Base-by-base conservation (phyloP, 2,797 vertebrate species). In the Lacerta bilineata region DNA sequence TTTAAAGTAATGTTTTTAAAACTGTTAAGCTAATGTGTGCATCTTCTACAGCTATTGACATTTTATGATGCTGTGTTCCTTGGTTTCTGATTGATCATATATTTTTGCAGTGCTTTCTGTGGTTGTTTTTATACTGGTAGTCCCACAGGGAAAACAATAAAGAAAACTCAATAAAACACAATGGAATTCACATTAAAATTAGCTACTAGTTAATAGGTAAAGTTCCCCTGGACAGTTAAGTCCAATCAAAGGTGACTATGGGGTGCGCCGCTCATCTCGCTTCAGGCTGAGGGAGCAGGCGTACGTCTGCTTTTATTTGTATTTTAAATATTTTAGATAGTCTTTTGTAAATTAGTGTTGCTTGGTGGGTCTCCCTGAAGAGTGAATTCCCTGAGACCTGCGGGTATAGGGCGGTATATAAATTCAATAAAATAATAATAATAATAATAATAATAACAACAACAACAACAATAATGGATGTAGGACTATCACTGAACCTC, bases 161-260 rank as follows among this genome's bases (percentile, higher is more conserved):
- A n/a, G 46, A 79, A 79, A 79, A n/a, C 77, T 50, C 43, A 17
- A 25, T 78, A 78, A 78, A 50, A 78, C 43, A 79, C 46, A 55
- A 36, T 36, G 33, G 36, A 39, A 39, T 74, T 8, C 33, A 3
- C 71, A 74, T 36, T 74, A 39, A 74, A 72, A 74, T 74, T 74
- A 74, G n/a, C 15, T 17, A 20, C 29, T 50, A 33, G 25, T 55
- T n/a, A 55, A 79, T 78, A 29, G 46, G 6, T 23, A 64, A 23
- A 64, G 61, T 20, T 64, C 17, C 18, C 7, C 17, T 64, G 61
- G 61, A 23, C 0, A 18, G 61, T 64, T 64, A 64, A 64, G 20
- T 64, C 50, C 50, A 55, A 3, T 55, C 50, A 55, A 55, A 55
- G 50, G 50, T 55, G 50, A 55, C 50, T 55, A 15, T 55, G 13